A percentile compares a stretch with the other conserved stretches of the same genome.
Conservation (phyloP, 2,113 vertebrate genomes). For the Lathamus discolor region DNA sequence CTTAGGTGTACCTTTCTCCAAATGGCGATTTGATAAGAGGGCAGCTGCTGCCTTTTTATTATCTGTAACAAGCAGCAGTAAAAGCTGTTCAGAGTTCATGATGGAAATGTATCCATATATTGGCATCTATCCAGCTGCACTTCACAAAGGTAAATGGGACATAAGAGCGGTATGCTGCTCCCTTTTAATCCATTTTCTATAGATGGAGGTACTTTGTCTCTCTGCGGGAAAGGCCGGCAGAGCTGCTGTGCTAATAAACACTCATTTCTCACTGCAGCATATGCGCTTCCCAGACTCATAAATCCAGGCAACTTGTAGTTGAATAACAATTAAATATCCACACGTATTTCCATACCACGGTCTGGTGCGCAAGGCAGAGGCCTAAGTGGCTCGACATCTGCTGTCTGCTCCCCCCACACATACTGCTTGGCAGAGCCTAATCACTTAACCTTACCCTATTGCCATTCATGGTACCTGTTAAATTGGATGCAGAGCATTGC, state of each 20-base stretch:
- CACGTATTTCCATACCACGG: not conserved
- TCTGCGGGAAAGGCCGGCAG: not conserved
- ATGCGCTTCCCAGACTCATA: slow-evolving; percentile 16
- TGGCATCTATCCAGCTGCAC: slow-evolving; percentile 31
- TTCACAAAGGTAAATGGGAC: slow-evolving; percentile 36
- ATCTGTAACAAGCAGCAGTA: not conserved
- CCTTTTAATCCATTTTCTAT: slow-evolving; percentile 22
- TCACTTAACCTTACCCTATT: not conserved
- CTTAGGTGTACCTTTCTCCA: not conserved
- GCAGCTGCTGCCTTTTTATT: slow-evolving; percentile 23
- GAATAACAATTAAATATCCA: slow-evolving; percentile 51
- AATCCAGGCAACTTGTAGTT: slow-evolving; percentile 42
- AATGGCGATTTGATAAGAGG: not conserved
- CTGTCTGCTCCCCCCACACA: not conserved
- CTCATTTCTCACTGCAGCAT: slow-evolving; percentile 30
- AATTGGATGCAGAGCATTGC: not conserved
- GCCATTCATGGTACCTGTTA: not conserved
- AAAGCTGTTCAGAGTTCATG: slow-evolving; percentile 8
- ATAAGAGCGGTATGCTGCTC: not conserved
- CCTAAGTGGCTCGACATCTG: slow-evolving; percentile 27
- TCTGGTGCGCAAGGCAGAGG: not conserved
- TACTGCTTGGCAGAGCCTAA: not conserved
- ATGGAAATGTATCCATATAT: not conserved
- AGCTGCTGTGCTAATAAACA: slow-evolving; percentile 36
- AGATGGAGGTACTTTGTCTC: not conserved